A percentile compares a stretch with the other conserved stretches of the same genome.
Conservation (phyloP, 2,888 invertebrate genomes). For the Philopedon plagiatum region DNA sequence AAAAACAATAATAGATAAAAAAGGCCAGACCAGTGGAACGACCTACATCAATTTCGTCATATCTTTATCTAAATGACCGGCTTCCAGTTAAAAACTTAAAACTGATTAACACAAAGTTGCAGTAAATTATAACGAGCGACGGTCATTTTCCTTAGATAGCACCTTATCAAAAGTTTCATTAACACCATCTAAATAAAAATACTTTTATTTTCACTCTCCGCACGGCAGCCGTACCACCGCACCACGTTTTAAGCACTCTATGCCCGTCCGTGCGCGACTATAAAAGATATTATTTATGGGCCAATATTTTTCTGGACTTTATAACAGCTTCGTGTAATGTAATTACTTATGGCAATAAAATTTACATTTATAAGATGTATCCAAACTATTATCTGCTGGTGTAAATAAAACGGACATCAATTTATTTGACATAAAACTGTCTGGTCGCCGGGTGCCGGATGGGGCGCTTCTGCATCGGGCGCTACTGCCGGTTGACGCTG, state of each 20-base stretch:
- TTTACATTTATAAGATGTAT: slow-evolving; percentile 42
- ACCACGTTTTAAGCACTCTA: slow-evolving; percentile 30
- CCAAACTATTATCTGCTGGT: slow-evolving; percentile 28
- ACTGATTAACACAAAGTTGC: slow-evolving; percentile 40
- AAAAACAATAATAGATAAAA: no score
- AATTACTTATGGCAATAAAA: slow-evolving; percentile 46
- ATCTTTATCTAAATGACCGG: neutral
- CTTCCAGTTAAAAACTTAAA: slow-evolving; percentile 21
- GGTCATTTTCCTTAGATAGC: slow-evolving; percentile 26
- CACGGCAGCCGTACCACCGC: slow-evolving; percentile 19
- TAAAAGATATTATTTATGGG: slow-evolving; percentile 45
- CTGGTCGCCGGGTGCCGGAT: neutral
- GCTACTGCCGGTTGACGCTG: no score
- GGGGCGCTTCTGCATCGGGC: no score
- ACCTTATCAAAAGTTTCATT: slow-evolving; percentile 41
- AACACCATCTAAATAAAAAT: slow-evolving; percentile 41
- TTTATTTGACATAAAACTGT: slow-evolving; percentile 26
- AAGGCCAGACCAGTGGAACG: no score
- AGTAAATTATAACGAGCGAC: slow-evolving; percentile 29
- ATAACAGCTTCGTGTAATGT: slow-evolving; percentile 35
- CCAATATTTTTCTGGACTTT: slow-evolving; percentile 37
- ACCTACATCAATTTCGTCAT: neutral
- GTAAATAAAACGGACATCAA: slow-evolving; percentile 37
- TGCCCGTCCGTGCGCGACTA: slow-evolving; percentile 25
- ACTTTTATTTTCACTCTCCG: slow-evolving; percentile 38